Percentiles rank a stretch among this genome's conserved stretches.
These are phyloP conservation scores for Melipona quadrifasciata DNA, from an alignment of 1,140 invertebrate species.

Conservation along the genomic window DNA sequence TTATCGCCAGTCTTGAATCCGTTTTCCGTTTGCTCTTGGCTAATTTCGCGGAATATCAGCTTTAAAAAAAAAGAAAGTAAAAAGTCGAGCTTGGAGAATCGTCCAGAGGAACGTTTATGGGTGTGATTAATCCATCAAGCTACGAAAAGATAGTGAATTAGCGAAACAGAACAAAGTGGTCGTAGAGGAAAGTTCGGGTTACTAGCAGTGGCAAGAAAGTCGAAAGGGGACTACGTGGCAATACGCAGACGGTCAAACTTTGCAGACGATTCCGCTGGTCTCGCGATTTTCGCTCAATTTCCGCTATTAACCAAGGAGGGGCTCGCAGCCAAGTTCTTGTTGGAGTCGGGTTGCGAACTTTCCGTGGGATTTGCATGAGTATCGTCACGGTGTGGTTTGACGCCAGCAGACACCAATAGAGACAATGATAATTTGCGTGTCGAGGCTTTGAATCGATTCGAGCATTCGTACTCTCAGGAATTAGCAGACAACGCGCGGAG, in stretches of 20 bases:
- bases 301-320: conserved; percentile 19
- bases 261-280: not conserved
- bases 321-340: conserved; percentile 25
- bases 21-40: too few species aligned
- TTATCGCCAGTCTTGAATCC: too few species aligned
- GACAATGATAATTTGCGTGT: conserved; percentile 36
- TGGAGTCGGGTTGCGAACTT: conserved; percentile 24
- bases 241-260: conserved; percentile 12
- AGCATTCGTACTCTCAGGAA: conserved; percentile 1
- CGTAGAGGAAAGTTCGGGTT: not conserved
- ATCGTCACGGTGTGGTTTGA: conserved; percentile 33
- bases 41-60: not conserved
- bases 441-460: conserved; percentile 2
- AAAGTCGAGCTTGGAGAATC: not conserved
- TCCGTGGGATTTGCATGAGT: conserved; percentile 41
- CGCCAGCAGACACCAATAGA: conserved; percentile 28
- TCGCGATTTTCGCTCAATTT: conserved; percentile 30
- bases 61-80: not conserved
- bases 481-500: not conserved
- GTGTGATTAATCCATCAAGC: too few species aligned
- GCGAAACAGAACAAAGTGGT: not conserved
- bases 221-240: not conserved
- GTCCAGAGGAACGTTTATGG: not conserved
- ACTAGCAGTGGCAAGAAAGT: not conserved
- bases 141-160: too few species aligned